These are phyloP conservation scores for Staurois parvus DNA, from an alignment of 2,797 vertebrate species.

Conservation along the genomic window DNA sequence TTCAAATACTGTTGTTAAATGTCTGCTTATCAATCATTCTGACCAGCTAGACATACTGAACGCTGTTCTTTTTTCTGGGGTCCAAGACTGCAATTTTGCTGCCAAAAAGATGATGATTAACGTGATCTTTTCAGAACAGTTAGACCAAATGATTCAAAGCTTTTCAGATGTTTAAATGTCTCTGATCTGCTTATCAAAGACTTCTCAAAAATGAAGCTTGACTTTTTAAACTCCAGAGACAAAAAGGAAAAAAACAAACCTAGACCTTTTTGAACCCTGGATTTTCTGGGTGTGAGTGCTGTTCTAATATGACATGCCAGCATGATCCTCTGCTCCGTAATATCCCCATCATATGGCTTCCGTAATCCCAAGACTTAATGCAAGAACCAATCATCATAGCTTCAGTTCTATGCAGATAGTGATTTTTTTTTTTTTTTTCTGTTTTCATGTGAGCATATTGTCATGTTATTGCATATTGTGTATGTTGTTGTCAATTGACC, in stretches of 20 bases:
- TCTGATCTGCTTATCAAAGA: background rate
- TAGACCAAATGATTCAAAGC: background rate
- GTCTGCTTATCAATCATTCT: conserved; percentile 44
- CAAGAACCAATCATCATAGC: too few species aligned
- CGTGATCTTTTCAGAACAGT: background rate
- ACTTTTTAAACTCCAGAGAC: background rate
- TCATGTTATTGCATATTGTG: too few species aligned
- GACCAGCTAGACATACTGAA: conserved; percentile 11
- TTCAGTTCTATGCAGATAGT: too few species aligned
- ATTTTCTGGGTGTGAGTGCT: background rate
- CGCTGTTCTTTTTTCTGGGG: background rate
- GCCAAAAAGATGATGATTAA: conserved; percentile 23
- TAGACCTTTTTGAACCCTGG: background rate
- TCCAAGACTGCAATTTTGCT: conserved; percentile 9
- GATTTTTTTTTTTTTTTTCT: too few species aligned
- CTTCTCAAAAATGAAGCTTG: background rate
- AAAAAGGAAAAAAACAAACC: background rate
- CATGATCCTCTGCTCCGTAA: background rate
- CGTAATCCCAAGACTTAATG: background rate
- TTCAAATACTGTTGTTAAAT: conserved; percentile 29
- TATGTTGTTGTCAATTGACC: too few species aligned
- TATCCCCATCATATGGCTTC: background rate
- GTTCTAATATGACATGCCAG: too few species aligned
- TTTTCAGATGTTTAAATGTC: background rate
- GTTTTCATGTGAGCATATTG: too few species aligned